Conservation (phyloP, 2,113 vertebrate species). For the Phasianus colchicus region DNA sequence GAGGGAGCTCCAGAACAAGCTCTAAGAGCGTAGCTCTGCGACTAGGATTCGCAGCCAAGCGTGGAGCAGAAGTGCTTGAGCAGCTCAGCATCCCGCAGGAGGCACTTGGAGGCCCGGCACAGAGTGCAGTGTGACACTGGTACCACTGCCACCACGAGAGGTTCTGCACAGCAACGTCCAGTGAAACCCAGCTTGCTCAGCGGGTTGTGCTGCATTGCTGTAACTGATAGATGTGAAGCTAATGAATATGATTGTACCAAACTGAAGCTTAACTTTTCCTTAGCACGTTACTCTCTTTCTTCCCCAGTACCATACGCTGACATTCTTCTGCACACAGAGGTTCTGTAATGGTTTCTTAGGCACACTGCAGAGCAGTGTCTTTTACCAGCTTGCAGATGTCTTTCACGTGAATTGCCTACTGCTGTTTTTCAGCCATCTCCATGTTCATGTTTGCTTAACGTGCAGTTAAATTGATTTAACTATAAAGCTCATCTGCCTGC, state of each 20-base stretch:
- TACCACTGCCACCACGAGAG: fast-evolving
- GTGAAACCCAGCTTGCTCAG: background rate
- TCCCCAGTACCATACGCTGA: background rate
- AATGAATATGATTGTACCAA: background rate
- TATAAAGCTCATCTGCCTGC: constrained; percentile 4
- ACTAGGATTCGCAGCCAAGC: background rate
- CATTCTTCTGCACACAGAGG: background rate
- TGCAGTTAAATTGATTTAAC: constrained; percentile 23
- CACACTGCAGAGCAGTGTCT: background rate
- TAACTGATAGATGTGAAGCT: background rate
- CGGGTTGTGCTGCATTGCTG: fast-evolving
- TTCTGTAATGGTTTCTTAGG: background rate
- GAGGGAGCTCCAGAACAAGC: constrained; percentile 67
- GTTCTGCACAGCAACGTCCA: fast-evolving
- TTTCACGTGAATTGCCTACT: background rate
- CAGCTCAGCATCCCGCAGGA: background rate
- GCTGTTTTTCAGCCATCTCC: background rate
- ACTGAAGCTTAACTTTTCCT: background rate
- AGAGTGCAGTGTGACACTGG: background rate
- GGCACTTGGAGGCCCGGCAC: fast-evolving
- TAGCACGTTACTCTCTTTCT: background rate
- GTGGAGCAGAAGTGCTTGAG: background rate
- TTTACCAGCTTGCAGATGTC: background rate
- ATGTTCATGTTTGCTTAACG: background rate
- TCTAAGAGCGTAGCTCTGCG: background rate